These are phyloP conservation scores for Mus spretus DNA, from an alignment of 2,797 vertebrate species.

Conservation along the genomic window DNA sequence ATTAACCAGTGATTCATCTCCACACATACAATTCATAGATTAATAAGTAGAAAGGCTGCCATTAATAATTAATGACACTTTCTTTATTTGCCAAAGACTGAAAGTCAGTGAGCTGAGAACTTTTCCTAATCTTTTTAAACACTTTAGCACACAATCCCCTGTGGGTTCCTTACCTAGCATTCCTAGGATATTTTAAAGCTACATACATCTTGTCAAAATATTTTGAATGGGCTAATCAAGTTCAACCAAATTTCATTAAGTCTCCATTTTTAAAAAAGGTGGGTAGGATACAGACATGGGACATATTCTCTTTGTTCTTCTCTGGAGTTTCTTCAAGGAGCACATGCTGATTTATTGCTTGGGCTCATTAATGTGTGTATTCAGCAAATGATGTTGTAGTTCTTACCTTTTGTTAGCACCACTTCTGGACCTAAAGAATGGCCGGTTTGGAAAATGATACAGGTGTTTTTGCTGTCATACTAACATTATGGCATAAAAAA, in stretches of 20 bases:
- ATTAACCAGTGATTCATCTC: constrained; percentile 68
- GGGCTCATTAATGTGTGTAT: background rate
- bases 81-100: constrained; percentile 79
- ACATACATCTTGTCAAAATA: constrained; percentile 74
- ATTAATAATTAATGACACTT: constrained; percentile 83
- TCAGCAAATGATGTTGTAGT: background rate
- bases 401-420: background rate
- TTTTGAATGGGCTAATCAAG: constrained; percentile 77
- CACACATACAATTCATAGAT: constrained; percentile 68
- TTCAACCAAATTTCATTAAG: constrained; percentile 76
- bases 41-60: constrained; percentile 75
- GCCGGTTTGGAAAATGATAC: background rate
- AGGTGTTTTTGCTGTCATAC: background rate
- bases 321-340: constrained; percentile 15
- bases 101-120: constrained; percentile 73
- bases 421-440: background rate
- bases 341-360: background rate
- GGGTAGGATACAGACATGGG: constrained; percentile 27
- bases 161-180: constrained; percentile 52
- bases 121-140: constrained; percentile 78
- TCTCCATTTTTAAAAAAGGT: constrained; percentile 39
- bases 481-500: background rate
- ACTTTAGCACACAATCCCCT: constrained; percentile 64
- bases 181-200: constrained; percentile 63
- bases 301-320: constrained; percentile 1